Percentiles rank a stretch among this genome's conserved stretches.
phyloP scores from a whole-genome alignment of 2,113 vertebrate species.

The Dromaius novaehollandiae region DNA sequence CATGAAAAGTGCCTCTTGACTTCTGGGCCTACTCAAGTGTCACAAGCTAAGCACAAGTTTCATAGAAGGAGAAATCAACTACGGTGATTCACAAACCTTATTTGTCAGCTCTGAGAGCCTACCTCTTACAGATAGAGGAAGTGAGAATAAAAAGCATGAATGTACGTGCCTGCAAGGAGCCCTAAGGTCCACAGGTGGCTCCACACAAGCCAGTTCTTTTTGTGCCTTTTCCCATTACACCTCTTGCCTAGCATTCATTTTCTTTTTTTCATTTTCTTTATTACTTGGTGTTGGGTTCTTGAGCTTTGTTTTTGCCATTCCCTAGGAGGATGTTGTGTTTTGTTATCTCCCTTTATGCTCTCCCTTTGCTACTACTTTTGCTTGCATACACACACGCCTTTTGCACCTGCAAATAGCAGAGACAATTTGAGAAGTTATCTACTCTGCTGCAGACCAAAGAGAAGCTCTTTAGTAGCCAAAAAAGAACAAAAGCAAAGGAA shows the following conservation, averaged over 20 bases:
- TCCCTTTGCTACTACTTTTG: background rate
- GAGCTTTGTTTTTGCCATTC: background rate
- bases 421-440: background rate
- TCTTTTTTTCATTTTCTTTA: too few species aligned
- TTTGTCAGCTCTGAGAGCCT: background rate
- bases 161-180: background rate
- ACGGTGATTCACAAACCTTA: conserved; percentile 6
- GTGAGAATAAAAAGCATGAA: background rate
- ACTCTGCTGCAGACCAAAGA: background rate
- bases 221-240: background rate
- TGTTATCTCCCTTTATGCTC: background rate
- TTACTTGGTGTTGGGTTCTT: background rate
- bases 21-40: conserved; percentile 8
- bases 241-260: background rate
- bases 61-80: conserved; percentile 4
- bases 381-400: background rate
- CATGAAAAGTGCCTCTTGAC: background rate
- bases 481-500: background rate
- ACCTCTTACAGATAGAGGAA: background rate
- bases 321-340: background rate
- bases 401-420: background rate
- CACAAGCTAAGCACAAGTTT: conserved; percentile 3
- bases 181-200: background rate
- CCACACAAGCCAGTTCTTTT: background rate
- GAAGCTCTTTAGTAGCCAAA: background rate